Evolutionary conservation across 2,797 vertebrate genomes (phyloP).

Genomic region (Helostoma temminkii): DNA sequence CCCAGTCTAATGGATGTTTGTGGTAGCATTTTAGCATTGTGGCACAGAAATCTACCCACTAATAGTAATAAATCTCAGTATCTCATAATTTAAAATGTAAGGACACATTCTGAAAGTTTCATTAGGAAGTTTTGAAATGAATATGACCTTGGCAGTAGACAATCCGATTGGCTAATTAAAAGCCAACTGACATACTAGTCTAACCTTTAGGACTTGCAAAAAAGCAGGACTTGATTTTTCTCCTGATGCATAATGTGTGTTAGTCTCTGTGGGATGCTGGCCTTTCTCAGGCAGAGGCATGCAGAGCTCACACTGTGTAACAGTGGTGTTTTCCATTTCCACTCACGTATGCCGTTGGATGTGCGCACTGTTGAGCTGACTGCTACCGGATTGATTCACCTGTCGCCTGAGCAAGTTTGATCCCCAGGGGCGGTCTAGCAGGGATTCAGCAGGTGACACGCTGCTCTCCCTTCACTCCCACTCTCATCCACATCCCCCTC

Average conservation of each 20-base stretch:
- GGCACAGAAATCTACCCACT: constrained; percentile 6
- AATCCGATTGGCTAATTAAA: constrained; percentile 27
- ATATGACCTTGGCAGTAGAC: constrained; percentile 9
- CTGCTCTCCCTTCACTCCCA: constrained; percentile 6
- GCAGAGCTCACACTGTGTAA: constrained; percentile 44
- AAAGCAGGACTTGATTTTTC: constrained; percentile 32
- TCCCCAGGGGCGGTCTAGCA: constrained; percentile 61
- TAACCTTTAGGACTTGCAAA: constrained; percentile 36
- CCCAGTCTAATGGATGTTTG: constrained; percentile 23
- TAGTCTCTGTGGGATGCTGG: constrained; percentile 57
- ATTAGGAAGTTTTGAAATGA: constrained; percentile 10
- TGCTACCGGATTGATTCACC: constrained; percentile 80
- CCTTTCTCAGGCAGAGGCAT: constrained; percentile 58
- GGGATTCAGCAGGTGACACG: constrained; percentile 41
- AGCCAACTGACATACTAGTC: constrained; percentile 20
- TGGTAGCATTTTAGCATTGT: constrained; percentile 3
- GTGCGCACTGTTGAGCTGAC: constrained; percentile 64
- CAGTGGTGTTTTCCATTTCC: constrained; percentile 68
- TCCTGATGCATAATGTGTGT: constrained; percentile 51
- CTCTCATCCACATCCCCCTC: constrained; percentile 15
- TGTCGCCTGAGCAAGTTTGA: constrained; percentile 80
- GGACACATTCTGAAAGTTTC: neutral
- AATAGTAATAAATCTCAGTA: neutral
- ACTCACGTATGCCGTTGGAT: constrained; percentile 74
- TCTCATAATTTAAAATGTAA: neutral